Evolutionary conservation across 2,113 vertebrate species (phyloP), one percentile per base, ranked within the genome.

Genomic region (Phasianus colchicus): DNA sequence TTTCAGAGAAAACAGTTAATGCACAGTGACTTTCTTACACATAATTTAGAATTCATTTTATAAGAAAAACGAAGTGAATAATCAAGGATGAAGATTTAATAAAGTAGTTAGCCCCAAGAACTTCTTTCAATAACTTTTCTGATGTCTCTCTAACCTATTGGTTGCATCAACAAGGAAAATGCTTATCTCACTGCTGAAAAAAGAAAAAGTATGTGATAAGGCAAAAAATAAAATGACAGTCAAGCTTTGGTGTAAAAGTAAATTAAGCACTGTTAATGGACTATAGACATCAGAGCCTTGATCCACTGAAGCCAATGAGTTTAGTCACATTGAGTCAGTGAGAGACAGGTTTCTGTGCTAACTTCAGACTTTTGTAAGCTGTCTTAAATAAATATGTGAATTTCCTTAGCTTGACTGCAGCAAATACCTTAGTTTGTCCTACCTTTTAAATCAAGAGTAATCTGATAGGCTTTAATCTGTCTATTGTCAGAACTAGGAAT

Each of bases 11-110:
- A 84, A 14, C 21, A 70, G 74, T 91, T 93, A 88, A 74, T 38
- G 71, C 40, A 95, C 91, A 64, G 38, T 65, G n/a, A 40, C 88
- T 94, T 95, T 94, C 79, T n/a, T 92, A 67, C 38, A 43, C 8
- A 22, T n/a, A 63, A 64, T 54, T 90, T 57, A 78, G 55, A 89
- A 92, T 79, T 91, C 42, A 43, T 20, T 54, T 87, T 52, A 90
- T 19, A 64, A 70, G n/a, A 60, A 89, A 89, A 89, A 65, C 36
- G 6, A 64, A 92, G 27, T n/a, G 40, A 90, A 85, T 78, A 83
- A 87, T 92, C 58, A 89, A 87, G 65, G 66, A 54, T 6, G 10
- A 93, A 93, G 50, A 76, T 48, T 64, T 93, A 81, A 95, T 86
- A 69, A 94, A 92, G 80, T 6, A 47, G 9, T 72, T 70, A 75